Conservation (phyloP, 2,797 vertebrate species). For the Sparus aurata region DNA sequence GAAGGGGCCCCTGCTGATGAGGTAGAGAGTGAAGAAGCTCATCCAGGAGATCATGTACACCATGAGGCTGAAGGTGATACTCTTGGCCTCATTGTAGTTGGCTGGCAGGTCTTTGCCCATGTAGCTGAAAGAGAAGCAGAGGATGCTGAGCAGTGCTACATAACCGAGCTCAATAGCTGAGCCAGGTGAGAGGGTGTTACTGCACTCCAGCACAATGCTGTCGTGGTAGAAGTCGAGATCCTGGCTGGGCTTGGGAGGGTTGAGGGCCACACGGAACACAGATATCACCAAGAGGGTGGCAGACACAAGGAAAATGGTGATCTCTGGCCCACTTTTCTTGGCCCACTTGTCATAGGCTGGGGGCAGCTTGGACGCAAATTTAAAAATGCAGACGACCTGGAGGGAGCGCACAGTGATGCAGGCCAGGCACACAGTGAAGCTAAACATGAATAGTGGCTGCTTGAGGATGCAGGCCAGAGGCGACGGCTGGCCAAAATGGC, state of each 20-base stretch:
- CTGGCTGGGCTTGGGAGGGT: slow-evolving; percentile 66
- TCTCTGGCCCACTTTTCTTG: slow-evolving; percentile 84
- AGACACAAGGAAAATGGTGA: slow-evolving; percentile 79
- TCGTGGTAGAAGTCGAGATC: slow-evolving; percentile 79
- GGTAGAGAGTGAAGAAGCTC: slow-evolving; percentile 87
- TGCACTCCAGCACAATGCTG: slow-evolving; percentile 84
- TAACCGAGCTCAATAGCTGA: slow-evolving; percentile 73
- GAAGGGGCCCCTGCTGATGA: slow-evolving; percentile 82
- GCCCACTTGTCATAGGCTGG: slow-evolving; percentile 85
- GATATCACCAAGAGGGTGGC: slow-evolving; percentile 73
- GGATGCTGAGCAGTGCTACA: slow-evolving; percentile 78
- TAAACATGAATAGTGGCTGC: slow-evolving; percentile 84
- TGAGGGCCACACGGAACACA: slow-evolving; percentile 56
- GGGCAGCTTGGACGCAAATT: slow-evolving; percentile 87
- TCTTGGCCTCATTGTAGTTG: slow-evolving; percentile 92
- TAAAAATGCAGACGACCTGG: slow-evolving; percentile 91
- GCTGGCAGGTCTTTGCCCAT: slow-evolving; percentile 90
- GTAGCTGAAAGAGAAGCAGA: slow-evolving; percentile 89
- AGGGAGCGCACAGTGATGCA: slow-evolving; percentile 88
- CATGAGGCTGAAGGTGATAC: slow-evolving; percentile 88
- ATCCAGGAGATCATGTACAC: slow-evolving; percentile 88
- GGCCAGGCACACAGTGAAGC: slow-evolving; percentile 87
- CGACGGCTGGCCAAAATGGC: slow-evolving; percentile 84
- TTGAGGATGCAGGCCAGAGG: slow-evolving; percentile 81
- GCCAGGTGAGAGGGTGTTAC: slow-evolving; percentile 75